Evolutionary conservation across 1,140 invertebrate species (phyloP).

Genomic region (Zaprionus africanus): DNA sequence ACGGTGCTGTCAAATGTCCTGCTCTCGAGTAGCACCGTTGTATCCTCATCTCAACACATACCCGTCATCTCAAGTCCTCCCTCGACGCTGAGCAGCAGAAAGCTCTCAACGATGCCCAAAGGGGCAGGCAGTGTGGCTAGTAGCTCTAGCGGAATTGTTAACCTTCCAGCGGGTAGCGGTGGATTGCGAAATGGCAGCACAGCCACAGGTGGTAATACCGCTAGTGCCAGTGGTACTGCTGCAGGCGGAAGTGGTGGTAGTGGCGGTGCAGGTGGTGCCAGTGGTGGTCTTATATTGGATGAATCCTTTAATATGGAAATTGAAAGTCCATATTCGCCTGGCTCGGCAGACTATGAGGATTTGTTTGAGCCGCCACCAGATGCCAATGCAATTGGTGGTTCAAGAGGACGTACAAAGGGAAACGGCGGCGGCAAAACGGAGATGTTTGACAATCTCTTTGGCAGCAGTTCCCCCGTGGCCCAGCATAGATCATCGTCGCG

Average conservation of each 20-base stretch:
- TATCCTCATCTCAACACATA: conserved; percentile 71
- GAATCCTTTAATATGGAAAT: conserved; percentile 85
- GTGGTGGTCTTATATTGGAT: conserved; percentile 88
- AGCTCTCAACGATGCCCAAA: conserved; percentile 75
- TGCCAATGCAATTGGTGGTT: conserved; percentile 36
- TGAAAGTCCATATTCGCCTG: conserved; percentile 93
- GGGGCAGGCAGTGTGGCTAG: conserved; percentile 75
- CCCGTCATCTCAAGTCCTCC: conserved; percentile 78
- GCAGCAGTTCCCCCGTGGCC: conserved; percentile 70
- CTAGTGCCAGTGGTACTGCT: conserved; percentile 85
- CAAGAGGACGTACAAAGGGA: conserved; percentile 45
- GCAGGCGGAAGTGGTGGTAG: not conserved
- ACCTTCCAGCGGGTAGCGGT: conserved; percentile 52
- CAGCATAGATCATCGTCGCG: conserved; percentile 57
- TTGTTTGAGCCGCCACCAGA: conserved; percentile 92
- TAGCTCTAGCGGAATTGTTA: conserved; percentile 70
- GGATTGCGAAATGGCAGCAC: conserved; percentile 67
- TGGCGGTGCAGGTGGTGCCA: conserved; percentile 72
- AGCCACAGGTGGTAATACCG: conserved; percentile 17
- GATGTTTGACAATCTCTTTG: conserved; percentile 82
- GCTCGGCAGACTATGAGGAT: conserved; percentile 93
- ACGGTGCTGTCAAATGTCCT: conserved; percentile 80
- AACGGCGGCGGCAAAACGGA: conserved; percentile 55
- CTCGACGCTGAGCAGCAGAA: conserved; percentile 54
- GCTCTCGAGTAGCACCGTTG: conserved; percentile 58